Evolutionary conservation across 2,888 invertebrate species (phyloP).

Genomic region (Ochropleura plecta): DNA sequence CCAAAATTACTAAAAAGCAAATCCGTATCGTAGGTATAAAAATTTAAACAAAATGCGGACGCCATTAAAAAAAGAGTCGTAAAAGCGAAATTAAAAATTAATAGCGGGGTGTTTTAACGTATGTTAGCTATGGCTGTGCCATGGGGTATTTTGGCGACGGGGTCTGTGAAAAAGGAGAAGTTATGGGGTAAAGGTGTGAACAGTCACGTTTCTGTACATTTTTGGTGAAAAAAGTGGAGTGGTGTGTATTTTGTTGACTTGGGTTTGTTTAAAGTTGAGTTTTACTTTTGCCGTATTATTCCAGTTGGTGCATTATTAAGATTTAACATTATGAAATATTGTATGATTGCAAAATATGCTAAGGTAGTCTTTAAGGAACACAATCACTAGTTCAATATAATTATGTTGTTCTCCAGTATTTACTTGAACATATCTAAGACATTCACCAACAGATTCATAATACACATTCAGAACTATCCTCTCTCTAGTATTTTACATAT

Average conservation of each 20-base stretch:
- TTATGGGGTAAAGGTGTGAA: conserved; percentile 7
- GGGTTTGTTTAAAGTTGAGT: background rate
- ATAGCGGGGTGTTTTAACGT: conserved; percentile 70
- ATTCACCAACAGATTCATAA: too few species aligned
- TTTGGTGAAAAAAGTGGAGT: background rate
- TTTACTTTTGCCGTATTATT: background rate
- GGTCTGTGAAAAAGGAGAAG: background rate
- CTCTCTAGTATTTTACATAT: too few species aligned
- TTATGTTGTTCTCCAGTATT: too few species aligned
- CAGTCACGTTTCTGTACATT: background rate
- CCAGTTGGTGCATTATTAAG: too few species aligned
- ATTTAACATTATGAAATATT: too few species aligned
- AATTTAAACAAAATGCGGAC: conserved; percentile 62
- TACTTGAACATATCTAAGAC: too few species aligned
- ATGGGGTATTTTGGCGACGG: conserved; percentile 37
- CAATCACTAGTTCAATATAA: too few species aligned
- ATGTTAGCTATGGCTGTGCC: conserved; percentile 56
- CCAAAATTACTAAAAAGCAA: conserved; percentile 53
- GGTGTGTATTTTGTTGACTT: background rate
- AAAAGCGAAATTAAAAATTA: conserved; percentile 79
- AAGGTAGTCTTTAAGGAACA: too few species aligned
- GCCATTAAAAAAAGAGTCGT: conserved; percentile 70
- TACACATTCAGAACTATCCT: too few species aligned
- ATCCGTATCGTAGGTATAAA: conserved; percentile 49
- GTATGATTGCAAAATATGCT: too few species aligned